Percentiles rank a stretch among this genome's conserved stretches.
These are phyloP conservation scores for Spilarctia lutea DNA, from an alignment of 2,888 invertebrate genomes.

Conservation along the genomic window DNA sequence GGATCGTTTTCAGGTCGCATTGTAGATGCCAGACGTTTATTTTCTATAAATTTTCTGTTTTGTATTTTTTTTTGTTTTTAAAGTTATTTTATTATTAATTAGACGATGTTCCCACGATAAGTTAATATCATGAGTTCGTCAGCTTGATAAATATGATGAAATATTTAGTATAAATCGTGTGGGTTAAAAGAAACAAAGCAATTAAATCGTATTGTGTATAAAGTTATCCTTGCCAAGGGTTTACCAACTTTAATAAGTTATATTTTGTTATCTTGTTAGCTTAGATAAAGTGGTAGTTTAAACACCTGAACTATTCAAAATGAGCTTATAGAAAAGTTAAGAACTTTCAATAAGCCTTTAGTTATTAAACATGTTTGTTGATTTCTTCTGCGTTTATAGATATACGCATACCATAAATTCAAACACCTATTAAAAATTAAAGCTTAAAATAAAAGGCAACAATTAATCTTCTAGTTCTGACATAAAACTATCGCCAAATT, in stretches of 20 bases:
- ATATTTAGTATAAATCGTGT: neutral
- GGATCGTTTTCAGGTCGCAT: too few species aligned
- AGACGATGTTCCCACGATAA: neutral
- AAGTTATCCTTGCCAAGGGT: neutral
- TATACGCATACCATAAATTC: too few species aligned
- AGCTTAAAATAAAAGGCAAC: too few species aligned
- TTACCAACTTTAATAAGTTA: neutral
- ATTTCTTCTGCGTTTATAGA: too few species aligned
- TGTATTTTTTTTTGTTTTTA: too few species aligned
- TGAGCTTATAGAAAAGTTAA: neutral
- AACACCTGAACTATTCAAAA: neutral
- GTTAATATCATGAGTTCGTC: neutral
- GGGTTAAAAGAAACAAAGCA: neutral
- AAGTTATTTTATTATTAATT: neutral
- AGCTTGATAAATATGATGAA: neutral
- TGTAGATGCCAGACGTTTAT: too few species aligned
- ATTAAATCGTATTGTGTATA: neutral
- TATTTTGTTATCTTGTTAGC: neutral
- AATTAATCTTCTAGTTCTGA: too few species aligned
- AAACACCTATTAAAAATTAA: too few species aligned
- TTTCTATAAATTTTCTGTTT: too few species aligned
- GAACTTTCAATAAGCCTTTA: too few species aligned
- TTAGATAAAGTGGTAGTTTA: neutral
- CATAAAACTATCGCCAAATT: too few species aligned
- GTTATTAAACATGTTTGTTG: too few species aligned